Conservation (phyloP, 2,113 vertebrate genomes). For the Aspiorhynchus laticeps region DNA sequence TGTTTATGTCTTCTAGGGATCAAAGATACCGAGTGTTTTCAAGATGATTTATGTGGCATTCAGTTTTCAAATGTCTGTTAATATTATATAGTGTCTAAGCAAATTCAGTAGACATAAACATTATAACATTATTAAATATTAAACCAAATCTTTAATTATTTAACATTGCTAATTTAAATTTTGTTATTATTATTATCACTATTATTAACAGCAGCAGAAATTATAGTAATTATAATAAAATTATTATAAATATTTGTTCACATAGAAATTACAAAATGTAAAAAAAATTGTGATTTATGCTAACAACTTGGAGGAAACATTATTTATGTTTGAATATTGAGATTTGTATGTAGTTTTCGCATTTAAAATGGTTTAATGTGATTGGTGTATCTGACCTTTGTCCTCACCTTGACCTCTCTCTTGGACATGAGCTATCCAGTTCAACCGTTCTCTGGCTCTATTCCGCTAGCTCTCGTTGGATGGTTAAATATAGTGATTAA, state of each 20-base stretch:
- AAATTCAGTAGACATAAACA: neutral
- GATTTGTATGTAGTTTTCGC: neutral
- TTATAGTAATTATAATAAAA: too few relatives aligned
- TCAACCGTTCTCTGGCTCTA: neutral
- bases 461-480: conserved; percentile 9
- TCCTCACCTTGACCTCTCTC: conserved; percentile 28
- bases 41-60: neutral
- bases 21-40: neutral
- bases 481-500: neutral
- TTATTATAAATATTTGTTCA: neutral
- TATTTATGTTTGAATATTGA: neutral
- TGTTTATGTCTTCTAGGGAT: neutral
- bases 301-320: neutral
- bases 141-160: neutral
- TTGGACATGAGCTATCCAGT: conserved; percentile 19
- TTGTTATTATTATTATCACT: neutral
- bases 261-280: neutral
- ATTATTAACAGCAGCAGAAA: neutral
- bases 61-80: neutral
- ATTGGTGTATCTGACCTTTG: neutral
- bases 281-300: neutral
- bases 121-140: neutral
- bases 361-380: neutral
- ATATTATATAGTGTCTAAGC: neutral
- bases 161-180: neutral